These are phyloP conservation scores for Saimiri boliviensis DNA, from an alignment of 2,113 vertebrate genomes.

Conservation along the genomic window DNA sequence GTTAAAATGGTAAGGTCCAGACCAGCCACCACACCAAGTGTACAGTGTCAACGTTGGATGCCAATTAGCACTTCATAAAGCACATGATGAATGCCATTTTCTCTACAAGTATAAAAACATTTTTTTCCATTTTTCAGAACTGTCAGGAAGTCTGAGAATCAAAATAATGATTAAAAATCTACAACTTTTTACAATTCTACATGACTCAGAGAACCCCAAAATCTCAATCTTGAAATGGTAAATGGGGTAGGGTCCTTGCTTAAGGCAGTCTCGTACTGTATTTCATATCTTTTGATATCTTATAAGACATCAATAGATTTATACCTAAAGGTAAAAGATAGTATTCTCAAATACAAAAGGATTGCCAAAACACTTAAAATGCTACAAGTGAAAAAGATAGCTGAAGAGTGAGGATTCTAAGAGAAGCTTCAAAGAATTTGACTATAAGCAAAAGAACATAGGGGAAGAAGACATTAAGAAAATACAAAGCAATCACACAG, in stretches of 20 bases:
- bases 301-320: not conserved
- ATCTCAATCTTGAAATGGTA: not conserved
- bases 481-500: not conserved
- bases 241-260: not conserved
- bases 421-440: not conserved
- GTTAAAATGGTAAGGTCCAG: not conserved
- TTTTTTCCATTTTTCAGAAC: constrained; percentile 16
- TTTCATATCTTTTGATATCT: not conserved
- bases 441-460: not conserved
- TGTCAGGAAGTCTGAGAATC: not conserved
- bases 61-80: not conserved
- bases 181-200: constrained; percentile 3
- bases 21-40: not conserved
- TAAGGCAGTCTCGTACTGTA: not conserved
- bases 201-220: not conserved
- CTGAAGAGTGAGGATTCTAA: not conserved
- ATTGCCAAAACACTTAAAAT: not conserved
- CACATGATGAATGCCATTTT: not conserved
- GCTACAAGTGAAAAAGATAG: not conserved
- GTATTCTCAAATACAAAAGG: not conserved
- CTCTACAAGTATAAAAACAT: not conserved
- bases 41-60: not conserved
- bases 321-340: not conserved
- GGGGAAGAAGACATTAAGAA: not conserved
- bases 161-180: not conserved